Percentiles rank a stretch among this genome's conserved stretches.
phyloP scores from a whole-genome alignment of 30 jellyfish, hydroid and myxozoan genomes.

The Chrysaora quinquecirrha region DNA sequence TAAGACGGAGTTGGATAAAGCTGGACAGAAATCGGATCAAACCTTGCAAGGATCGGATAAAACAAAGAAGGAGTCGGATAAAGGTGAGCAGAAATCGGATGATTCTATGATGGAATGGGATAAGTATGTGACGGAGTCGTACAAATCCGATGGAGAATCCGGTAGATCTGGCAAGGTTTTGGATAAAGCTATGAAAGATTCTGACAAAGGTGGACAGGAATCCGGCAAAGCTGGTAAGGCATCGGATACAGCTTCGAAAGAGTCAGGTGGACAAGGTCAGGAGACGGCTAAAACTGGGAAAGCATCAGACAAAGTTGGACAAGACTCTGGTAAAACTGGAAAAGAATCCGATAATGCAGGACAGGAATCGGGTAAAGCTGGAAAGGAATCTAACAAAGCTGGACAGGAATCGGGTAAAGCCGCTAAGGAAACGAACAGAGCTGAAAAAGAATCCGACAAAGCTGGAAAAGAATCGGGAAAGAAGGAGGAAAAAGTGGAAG shows the following conservation, averaged over 20 bases:
- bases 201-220: neutral
- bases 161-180: neutral
- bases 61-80: neutral
- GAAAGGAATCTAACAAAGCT: neutral
- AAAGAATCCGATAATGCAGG: neutral
- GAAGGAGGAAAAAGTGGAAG: neutral
- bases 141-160: neutral
- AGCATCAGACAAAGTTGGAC: neutral
- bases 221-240: neutral
- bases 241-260: no score
- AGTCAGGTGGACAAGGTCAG: no score
- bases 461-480: neutral
- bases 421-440: neutral
- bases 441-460: neutral
- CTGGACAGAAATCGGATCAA: neutral
- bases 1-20: neutral
- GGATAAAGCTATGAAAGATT: neutral
- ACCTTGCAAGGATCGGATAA: neutral
- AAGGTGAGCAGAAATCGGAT: no score
- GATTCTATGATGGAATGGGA: no score
- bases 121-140: no score
- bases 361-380: neutral
- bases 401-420: neutral
- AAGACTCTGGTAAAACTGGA: neutral
- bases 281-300: neutral